Evolutionary conservation across 2,113 vertebrate genomes (phyloP).

Genomic region (Centropristis striata): DNA sequence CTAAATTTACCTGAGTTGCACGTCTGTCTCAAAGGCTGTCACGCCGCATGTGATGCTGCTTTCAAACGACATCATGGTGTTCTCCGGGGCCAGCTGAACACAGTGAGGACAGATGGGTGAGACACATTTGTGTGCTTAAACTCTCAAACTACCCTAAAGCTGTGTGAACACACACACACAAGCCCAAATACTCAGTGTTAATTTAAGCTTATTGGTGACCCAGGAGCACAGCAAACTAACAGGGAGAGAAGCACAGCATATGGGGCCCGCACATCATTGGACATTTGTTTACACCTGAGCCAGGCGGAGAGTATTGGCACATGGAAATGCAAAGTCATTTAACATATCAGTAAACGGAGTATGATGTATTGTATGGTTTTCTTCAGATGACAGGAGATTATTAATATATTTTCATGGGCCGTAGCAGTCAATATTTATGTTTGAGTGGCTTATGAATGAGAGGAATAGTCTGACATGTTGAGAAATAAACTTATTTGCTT

Average conservation of each 20-base stretch:
- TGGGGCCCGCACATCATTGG: conserved; percentile 36
- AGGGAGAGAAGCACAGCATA: conserved; percentile 37
- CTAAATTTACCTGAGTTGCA: conserved; percentile 90
- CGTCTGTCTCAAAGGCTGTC: conserved; percentile 91
- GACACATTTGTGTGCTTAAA: conserved; percentile 30
- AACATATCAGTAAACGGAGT: background rate
- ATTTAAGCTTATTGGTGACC: conserved; percentile 39
- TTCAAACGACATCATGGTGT: conserved; percentile 94
- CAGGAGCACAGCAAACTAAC: conserved; percentile 37
- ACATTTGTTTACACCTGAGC: conserved; percentile 56
- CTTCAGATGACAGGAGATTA: background rate
- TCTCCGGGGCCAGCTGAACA: conserved; percentile 94
- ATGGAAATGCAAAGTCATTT: background rate
- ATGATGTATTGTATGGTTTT: background rate
- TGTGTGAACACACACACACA: conserved; percentile 28
- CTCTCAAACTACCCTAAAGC: conserved; percentile 34
- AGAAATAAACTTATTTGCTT: background rate
- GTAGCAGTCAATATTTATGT: background rate
- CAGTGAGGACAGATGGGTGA: conserved; percentile 50
- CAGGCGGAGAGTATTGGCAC: background rate
- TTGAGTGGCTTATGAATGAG: background rate
- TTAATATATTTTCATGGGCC: background rate
- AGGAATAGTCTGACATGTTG: background rate
- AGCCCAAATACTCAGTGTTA: conserved; percentile 3
- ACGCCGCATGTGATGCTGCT: conserved; percentile 87